Evolutionary conservation across 2,797 vertebrate species (phyloP).

Genomic region (Squalus acanthias): DNA sequence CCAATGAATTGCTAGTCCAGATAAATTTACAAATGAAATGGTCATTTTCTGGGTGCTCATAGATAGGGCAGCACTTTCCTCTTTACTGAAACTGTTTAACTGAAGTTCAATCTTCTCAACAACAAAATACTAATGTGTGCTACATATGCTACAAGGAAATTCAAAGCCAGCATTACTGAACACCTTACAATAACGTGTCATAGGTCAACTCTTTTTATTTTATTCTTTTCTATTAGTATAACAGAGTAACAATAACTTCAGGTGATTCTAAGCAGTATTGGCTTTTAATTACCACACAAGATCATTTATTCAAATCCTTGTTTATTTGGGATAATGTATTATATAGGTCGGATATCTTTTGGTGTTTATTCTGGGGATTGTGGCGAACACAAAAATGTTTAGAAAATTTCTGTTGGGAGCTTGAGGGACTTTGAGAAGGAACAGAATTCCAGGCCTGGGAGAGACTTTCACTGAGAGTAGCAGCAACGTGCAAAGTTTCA

Average conservation of each 20-base stretch:
- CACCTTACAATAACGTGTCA: neutral
- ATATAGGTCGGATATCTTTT: too few species aligned
- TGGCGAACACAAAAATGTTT: neutral
- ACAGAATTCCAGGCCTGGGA: neutral
- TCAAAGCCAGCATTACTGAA: neutral
- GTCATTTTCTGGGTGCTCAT: neutral
- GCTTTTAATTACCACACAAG: neutral
- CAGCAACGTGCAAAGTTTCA: neutral
- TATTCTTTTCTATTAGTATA: neutral
- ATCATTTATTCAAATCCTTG: neutral
- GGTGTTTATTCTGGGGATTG: neutral
- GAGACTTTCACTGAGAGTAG: neutral
- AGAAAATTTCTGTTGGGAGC: neutral
- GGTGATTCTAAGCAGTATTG: neutral
- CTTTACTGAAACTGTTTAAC: neutral
- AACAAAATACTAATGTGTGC: neutral
- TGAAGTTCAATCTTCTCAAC: neutral
- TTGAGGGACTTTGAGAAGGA: neutral
- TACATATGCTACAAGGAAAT: neutral
- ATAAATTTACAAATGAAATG: neutral
- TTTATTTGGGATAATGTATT: neutral
- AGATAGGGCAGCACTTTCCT: neutral
- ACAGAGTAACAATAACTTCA: neutral
- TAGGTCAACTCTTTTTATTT: neutral
- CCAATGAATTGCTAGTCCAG: neutral